Conservation (phyloP, 92 coral and sea anemone species). For the Zoanthus sociatus region DNA sequence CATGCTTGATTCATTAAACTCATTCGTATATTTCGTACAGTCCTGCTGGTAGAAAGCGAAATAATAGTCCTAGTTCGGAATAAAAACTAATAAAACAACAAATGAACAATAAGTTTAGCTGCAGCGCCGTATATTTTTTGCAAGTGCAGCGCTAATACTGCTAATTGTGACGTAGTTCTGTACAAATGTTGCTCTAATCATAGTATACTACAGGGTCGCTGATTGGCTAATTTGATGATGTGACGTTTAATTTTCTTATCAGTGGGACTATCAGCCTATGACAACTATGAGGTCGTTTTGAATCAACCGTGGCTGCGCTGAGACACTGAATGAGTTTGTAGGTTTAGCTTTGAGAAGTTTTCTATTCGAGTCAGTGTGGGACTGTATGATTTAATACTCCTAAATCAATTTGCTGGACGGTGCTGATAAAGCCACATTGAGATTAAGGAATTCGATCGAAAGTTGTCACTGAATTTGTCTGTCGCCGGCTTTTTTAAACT, state of each 20-base stretch:
- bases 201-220: conserved; percentile 19
- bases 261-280: not conserved
- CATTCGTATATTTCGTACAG: not conserved
- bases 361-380: not conserved
- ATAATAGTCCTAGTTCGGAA: not conserved
- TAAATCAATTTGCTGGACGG: not conserved
- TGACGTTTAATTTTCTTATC: not conserved
- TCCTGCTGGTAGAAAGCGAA: not conserved
- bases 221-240: conserved; percentile 29
- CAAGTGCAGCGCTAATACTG: too few relatives aligned
- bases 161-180: conserved; percentile 6
- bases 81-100: not conserved
- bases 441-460: not conserved
- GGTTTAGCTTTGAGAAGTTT: not conserved
- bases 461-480: not conserved
- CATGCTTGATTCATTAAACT: not conserved
- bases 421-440: not conserved
- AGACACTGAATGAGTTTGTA: not conserved
- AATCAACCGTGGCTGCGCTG: not conserved
- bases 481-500: not conserved
- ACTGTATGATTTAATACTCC: not conserved
- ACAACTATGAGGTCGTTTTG: not conserved
- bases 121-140: not conserved
- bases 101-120: not conserved
- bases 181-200: conserved; percentile 10